Base-by-base conservation (phyloP, 92 coral and sea anemone genomes). In the Palythoa caribaeorum region DNA sequence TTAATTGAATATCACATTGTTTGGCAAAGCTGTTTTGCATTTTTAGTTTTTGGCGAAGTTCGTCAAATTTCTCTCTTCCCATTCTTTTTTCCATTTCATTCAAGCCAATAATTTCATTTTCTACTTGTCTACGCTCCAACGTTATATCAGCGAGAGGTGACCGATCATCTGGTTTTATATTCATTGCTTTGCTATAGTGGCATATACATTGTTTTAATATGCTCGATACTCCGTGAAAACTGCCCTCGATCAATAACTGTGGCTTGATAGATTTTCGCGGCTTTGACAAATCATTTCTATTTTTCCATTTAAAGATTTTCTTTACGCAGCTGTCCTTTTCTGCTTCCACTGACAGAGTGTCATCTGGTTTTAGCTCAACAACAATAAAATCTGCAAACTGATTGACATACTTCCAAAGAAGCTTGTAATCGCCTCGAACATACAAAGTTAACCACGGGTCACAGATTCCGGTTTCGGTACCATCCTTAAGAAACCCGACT, bases 341-440 rank as follows among this genome's bases (percentile, higher is more conserved):
- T 40, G 40, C 62, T 39, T 65, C 75, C 59, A 19, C 59, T 38
- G 48, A 73, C 9, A 9, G 35, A 15, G 78, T 4, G 54, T 73
- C 78, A 6, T 73, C 36, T 21, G 78, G 78, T n/a, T 17, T 73
- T 15, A 73, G 55, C 78, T 73, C 77, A 72, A 72, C 77, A 44
- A 72, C 77, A 36, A 72, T 17, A 38, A 72, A 2, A 13, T 72
- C 77, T 72, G 77, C 44, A 39, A 71, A 71, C 76, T 71, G 76
- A 13, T 35, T 38, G 47, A 71, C 76, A 36, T 35, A 71, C 44
- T 39, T 72, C 77, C 77, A 72, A 6, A 72, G 77, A 38, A 16
- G 52, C 9, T 15, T 38, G 9, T 72, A 72, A 38, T 72, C 77
- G 13, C 77, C 77, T 36, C 52, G 52, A 3, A 44, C 48, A 44